Evolutionary conservation across 2,113 vertebrate genomes (phyloP).

Genomic region (Eretmochelys imbricata): DNA sequence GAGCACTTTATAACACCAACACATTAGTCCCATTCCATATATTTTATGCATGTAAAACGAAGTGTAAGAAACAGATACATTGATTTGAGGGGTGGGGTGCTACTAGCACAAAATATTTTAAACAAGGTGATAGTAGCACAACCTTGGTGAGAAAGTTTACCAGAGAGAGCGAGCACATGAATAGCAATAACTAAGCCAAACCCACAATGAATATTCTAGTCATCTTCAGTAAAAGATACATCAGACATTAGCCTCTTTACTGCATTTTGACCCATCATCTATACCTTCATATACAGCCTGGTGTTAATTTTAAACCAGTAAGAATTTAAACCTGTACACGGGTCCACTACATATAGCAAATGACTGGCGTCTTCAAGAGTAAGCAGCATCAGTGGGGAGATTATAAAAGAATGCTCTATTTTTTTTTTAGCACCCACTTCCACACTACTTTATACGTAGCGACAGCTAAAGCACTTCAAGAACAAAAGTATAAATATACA

Average conservation of each 20-base stretch:
- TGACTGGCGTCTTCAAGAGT: background rate
- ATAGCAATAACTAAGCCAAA: background rate
- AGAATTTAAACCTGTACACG: background rate
- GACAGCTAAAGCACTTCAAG: background rate
- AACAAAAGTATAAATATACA: background rate
- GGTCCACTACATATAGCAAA: background rate
- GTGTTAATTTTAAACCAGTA: background rate
- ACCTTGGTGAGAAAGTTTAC: background rate
- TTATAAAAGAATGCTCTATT: background rate
- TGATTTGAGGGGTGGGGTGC: background rate
- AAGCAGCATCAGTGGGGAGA: background rate
- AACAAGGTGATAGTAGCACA: background rate
- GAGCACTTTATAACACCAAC: slow-evolving; percentile 38
- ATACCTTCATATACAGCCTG: background rate
- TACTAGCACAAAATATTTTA: background rate
- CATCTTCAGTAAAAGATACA: background rate
- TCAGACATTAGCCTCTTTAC: background rate
- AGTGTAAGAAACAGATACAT: fast-evolving
- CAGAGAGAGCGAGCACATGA: background rate
- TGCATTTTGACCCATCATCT: background rate
- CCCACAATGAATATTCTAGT: background rate
- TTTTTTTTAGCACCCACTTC: background rate
- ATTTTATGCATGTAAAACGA: background rate
- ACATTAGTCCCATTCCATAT: background rate
- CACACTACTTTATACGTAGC: background rate